These are phyloP conservation scores for Corvus hawaiiensis DNA, from an alignment of 2,113 vertebrate genomes.

Conservation along the genomic window DNA sequence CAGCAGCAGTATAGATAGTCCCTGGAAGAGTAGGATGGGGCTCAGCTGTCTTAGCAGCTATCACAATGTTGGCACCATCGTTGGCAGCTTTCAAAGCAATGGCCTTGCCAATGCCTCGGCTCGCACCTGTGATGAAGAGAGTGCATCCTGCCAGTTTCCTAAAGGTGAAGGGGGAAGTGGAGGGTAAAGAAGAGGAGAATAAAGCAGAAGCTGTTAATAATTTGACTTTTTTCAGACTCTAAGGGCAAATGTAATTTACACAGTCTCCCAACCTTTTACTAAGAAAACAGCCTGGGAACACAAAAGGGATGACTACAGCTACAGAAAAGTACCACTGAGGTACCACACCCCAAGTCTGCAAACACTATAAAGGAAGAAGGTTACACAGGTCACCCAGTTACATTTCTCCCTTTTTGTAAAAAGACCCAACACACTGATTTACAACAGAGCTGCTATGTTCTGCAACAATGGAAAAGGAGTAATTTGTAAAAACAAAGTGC, in stretches of 20 bases:
- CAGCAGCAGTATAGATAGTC: conserved; percentile 91
- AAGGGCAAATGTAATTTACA: background rate
- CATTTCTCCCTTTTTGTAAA: background rate
- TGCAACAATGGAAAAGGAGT: background rate
- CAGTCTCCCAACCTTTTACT: background rate
- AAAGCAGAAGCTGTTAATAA: background rate
- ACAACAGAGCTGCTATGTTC: background rate
- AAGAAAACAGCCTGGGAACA: background rate
- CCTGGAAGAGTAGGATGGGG: conserved; percentile 88
- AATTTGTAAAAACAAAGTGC: background rate
- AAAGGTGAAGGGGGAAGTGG: background rate
- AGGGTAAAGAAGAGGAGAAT: background rate
- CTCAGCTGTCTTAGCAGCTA: conserved; percentile 91
- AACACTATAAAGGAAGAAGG: background rate
- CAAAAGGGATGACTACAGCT: background rate
- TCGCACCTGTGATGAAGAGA: conserved; percentile 93
- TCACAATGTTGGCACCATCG: conserved; percentile 92
- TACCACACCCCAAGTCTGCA: background rate
- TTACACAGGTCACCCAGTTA: background rate
- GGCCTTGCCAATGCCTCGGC: conserved; percentile 94
- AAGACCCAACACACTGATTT: background rate
- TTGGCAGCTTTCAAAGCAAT: conserved; percentile 94
- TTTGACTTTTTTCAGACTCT: background rate
- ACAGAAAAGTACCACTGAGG: background rate
- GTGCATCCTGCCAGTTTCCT: conserved; percentile 92